Evolutionary conservation across 2,797 vertebrate species (phyloP).

Genomic region (Hybognathus amarus): DNA sequence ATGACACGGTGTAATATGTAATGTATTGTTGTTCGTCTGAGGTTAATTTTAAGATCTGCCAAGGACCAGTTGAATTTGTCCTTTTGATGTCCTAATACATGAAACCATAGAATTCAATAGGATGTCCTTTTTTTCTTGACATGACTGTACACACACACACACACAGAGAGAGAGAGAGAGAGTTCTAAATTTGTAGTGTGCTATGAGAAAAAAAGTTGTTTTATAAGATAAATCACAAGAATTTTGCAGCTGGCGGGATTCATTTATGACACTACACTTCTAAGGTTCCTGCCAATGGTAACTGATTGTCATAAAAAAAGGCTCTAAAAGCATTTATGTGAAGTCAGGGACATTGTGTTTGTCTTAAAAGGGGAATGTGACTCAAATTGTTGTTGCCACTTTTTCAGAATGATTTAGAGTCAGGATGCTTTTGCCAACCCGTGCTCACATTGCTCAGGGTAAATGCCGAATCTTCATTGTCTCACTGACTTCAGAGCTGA

Average conservation of each 20-base stretch:
- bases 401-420: slow-evolving; percentile 21
- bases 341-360: slow-evolving; percentile 20
- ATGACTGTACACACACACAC: too few species aligned
- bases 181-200: background rate
- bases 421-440: slow-evolving; percentile 19
- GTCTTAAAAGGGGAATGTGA: slow-evolving; percentile 13
- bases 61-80: too few species aligned
- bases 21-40: too few species aligned
- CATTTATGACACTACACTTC: background rate
- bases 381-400: slow-evolving; percentile 15
- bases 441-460: background rate
- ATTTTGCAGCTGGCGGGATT: background rate
- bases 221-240: background rate
- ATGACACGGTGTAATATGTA: too few species aligned
- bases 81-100: too few species aligned
- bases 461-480: slow-evolving; percentile 45
- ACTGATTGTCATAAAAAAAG: slow-evolving; percentile 4
- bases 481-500: slow-evolving; percentile 60
- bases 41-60: too few species aligned
- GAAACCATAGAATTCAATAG: too few species aligned
- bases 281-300: slow-evolving; percentile 3
- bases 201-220: background rate
- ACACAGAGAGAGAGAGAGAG: background rate
- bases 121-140: too few species aligned
- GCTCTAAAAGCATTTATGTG: slow-evolving; percentile 27